Evolutionary conservation across 2,113 vertebrate genomes (phyloP).

Genomic region (Tetrax tetrax): DNA sequence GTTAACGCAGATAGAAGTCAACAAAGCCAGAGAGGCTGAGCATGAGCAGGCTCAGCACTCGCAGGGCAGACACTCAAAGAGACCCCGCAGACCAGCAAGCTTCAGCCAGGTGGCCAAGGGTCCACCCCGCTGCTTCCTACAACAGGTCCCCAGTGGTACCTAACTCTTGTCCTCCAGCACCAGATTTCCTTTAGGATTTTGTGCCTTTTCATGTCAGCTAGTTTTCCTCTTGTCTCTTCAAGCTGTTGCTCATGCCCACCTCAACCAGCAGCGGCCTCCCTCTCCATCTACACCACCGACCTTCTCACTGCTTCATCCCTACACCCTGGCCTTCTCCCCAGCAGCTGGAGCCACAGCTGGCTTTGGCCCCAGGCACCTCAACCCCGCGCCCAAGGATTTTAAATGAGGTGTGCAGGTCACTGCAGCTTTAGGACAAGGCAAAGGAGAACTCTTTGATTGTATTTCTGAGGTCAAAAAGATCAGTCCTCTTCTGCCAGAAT

Average conservation of each 20-base stretch:
- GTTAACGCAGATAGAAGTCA: neutral
- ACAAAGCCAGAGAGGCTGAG: neutral
- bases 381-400: neutral
- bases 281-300: neutral
- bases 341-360: neutral
- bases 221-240: neutral
- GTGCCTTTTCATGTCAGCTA: neutral
- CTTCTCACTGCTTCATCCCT: neutral
- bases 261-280: neutral
- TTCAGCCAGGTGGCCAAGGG: no score
- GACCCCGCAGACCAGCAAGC: neutral
- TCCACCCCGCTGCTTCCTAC: neutral
- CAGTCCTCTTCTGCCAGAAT: neutral
- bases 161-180: neutral
- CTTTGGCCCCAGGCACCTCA: neutral
- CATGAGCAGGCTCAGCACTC: fast-evolving
- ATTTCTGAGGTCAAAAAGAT: neutral
- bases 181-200: neutral
- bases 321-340: no score
- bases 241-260: fast-evolving
- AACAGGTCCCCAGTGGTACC: neutral
- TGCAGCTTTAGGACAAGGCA: neutral
- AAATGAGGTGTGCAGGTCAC: neutral
- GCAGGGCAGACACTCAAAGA: neutral
- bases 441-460: neutral